Evolutionary conservation across 2,797 vertebrate genomes (phyloP), one percentile per base, ranked within the genome.

Genomic region (Tinamus major): DNA sequence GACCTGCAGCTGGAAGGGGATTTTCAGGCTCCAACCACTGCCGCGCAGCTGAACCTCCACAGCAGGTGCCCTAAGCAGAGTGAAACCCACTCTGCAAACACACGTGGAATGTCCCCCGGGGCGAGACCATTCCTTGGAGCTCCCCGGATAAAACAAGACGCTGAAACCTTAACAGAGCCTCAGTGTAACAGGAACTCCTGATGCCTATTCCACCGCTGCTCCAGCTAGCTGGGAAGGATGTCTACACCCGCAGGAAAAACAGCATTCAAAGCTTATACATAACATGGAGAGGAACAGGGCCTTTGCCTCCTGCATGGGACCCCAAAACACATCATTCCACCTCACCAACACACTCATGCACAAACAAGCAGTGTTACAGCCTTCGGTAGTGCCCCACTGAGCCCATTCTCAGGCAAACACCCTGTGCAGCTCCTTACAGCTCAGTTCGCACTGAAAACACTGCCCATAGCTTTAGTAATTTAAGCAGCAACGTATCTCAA

Each of bases 21-120:
- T 93, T 96, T 91, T 91, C 85, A 91, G 81, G 96, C 92, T 93
- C 79, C 23, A 95, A 88, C 85, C 90, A 76, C 48, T 39, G 64
- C 85, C 78, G 58, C 92, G 53, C 93, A 96, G 94, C 93, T 95
- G 91, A 65, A 96, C 91, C 85, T 94, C 94, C 78, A 21, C 55
- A 95, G 82, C 93, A 96, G 91, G 90, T 95, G 95, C 83, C 82
- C 93, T 46, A 82, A 82, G 58, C 49, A 82, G 85, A 94, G 88
- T 92, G 92, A 82, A 94, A 78, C 74, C 65, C 24, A 94, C 87
- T 77, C 62, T 87, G 89, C 87, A 91, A 92, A 88, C 87, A 95
- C 8, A 1, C 21, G 26, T 65, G 87, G 95, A 96, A 96, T 89
- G 91, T 44, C 91, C 93, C 91, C 89, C 9, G 0, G 95, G 93